Evolutionary conservation across 2,113 vertebrate genomes (phyloP).

Genomic region (Solea solea): DNA sequence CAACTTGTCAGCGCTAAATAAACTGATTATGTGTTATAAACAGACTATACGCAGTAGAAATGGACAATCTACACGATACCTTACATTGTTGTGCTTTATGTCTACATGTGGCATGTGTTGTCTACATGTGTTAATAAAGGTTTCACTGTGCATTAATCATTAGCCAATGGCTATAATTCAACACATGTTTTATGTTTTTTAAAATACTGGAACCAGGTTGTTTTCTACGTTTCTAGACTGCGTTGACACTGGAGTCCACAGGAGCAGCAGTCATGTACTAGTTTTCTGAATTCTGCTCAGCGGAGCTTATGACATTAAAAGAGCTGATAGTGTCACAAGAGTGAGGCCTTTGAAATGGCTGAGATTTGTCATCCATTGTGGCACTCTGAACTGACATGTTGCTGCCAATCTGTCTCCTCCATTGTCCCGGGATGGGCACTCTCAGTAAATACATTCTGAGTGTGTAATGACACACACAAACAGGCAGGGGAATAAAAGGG

Average conservation of each 20-base stretch:
- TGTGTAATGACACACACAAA: constrained; percentile 9
- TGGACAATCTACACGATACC: too few relatives aligned
- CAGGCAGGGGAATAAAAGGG: constrained; percentile 1
- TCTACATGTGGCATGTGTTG: too few relatives aligned
- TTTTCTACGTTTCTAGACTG: background rate
- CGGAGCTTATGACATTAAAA: constrained; percentile 16
- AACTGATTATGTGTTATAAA: too few relatives aligned
- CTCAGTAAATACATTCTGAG: constrained; percentile 27
- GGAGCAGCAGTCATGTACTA: background rate
- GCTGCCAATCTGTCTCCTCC: constrained; percentile 18
- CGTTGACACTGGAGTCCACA: background rate
- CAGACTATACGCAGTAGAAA: too few relatives aligned
- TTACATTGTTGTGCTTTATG: too few relatives aligned
- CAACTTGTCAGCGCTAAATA: too few relatives aligned
- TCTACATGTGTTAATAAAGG: too few relatives aligned
- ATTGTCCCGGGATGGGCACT: constrained; percentile 9
- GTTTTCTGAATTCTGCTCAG: constrained; percentile 24
- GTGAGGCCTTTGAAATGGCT: constrained; percentile 29
- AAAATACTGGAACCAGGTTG: background rate
- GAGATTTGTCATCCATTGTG: constrained; percentile 53
- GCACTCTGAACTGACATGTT: constrained; percentile 21
- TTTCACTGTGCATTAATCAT: too few relatives aligned
- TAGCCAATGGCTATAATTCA: too few relatives aligned
- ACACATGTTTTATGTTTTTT: background rate
- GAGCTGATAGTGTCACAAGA: constrained; percentile 18